Percentiles rank a stretch among this genome's conserved stretches.
phyloP scores from a whole-genome alignment of 2,888 invertebrate genomes.

The Eupsilia transversa region DNA sequence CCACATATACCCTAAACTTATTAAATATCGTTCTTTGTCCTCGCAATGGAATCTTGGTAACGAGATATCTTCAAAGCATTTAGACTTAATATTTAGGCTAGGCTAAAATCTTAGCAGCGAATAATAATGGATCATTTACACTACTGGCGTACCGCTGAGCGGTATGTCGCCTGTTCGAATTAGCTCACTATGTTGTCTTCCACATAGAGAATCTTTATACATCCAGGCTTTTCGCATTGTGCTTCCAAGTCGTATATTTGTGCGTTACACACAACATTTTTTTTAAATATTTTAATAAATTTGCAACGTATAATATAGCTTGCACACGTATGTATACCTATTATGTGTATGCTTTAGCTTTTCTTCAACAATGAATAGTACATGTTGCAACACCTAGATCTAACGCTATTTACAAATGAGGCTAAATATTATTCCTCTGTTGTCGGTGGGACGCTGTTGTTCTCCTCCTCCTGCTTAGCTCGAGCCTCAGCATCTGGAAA shows the following conservation, averaged over 20 bases:
- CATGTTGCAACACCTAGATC: slow-evolving; percentile 85
- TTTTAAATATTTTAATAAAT: slow-evolving; percentile 60
- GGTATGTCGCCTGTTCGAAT: slow-evolving; percentile 72
- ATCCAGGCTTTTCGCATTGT: slow-evolving; percentile 80
- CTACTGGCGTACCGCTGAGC: slow-evolving; percentile 78
- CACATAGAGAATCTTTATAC: slow-evolving; percentile 84
- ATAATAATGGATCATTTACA: slow-evolving; percentile 74
- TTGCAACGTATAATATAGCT: slow-evolving; percentile 75
- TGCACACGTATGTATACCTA: slow-evolving; percentile 68
- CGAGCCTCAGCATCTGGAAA: slow-evolving; percentile 90
- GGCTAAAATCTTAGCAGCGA: slow-evolving; percentile 74
- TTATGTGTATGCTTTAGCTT: slow-evolving; percentile 74
- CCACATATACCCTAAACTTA: slow-evolving; percentile 22
- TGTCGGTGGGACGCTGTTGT: slow-evolving; percentile 76
- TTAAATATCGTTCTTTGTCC: slow-evolving; percentile 26
- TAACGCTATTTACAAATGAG: slow-evolving; percentile 89
- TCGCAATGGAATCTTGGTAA: slow-evolving; percentile 58
- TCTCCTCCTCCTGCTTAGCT: slow-evolving; percentile 87
- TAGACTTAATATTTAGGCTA: slow-evolving; percentile 70
- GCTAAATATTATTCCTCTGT: slow-evolving; percentile 90
- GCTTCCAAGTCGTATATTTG: slow-evolving; percentile 79
- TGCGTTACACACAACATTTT: slow-evolving; percentile 79
- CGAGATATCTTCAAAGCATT: slow-evolving; percentile 65
- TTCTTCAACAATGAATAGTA: slow-evolving; percentile 84
- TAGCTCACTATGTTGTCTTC: slow-evolving; percentile 89